A percentile compares a stretch with the other conserved stretches of the same genome.
phyloP scores from a whole-genome alignment of 2,797 vertebrate genomes.

The Halcyon badia region DNA sequence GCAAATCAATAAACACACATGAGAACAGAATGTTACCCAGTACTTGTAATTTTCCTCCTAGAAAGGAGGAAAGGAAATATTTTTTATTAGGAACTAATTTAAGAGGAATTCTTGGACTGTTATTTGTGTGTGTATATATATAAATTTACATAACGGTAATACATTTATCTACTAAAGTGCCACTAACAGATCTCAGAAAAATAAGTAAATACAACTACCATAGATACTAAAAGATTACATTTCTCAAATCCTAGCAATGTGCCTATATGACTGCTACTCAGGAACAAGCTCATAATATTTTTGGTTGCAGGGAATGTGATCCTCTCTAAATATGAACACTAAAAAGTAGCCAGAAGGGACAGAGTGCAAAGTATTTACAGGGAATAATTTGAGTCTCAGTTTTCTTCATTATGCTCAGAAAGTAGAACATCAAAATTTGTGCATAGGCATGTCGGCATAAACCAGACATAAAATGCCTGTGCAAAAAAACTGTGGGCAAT shows the following conservation, averaged over 20 bases:
- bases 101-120: not conserved
- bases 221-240: not conserved
- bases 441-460: not conserved
- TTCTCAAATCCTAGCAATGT: not conserved
- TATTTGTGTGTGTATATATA: not conserved
- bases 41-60: not conserved
- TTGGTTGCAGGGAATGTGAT: not conserved
- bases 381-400: conserved; percentile 4
- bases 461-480: not conserved
- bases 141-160: not conserved
- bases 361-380: not conserved
- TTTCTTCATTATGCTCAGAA: conserved; percentile 39
- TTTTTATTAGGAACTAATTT: not conserved
- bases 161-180: not conserved
- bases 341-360: conserved; percentile 25
- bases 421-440: conserved; percentile 24
- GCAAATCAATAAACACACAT: not conserved
- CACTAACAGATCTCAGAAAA: not conserved
- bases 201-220: not conserved
- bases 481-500: not conserved
- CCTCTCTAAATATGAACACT: not conserved
- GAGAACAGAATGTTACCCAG: not conserved
- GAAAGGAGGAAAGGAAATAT: not conserved
- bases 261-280: not conserved
- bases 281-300: not conserved